These are phyloP conservation scores for Pachycephala philippinensis DNA, from an alignment of 2,113 vertebrate species.

Conservation along the genomic window DNA sequence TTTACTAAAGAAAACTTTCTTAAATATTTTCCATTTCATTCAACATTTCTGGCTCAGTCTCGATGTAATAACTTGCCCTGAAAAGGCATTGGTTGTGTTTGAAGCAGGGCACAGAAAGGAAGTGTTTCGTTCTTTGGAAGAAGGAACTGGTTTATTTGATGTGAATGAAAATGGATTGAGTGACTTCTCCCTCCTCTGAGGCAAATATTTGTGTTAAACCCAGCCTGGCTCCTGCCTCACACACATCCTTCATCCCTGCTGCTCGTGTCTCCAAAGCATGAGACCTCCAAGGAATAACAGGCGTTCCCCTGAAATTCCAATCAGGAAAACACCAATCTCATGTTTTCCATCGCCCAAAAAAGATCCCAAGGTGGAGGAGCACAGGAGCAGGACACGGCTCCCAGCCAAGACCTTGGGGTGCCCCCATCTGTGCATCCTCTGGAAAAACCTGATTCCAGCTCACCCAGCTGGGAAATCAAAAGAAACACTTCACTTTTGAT, in stretches of 20 bases:
- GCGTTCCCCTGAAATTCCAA: background rate
- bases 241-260: background rate
- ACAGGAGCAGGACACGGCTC: background rate
- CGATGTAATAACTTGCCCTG: background rate
- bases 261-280: background rate
- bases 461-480: background rate
- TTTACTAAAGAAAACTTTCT: background rate
- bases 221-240: background rate
- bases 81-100: background rate
- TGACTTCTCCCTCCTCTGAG: background rate
- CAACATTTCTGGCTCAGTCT: background rate
- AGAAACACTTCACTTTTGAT: background rate
- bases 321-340: background rate
- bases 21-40: conserved; percentile 15
- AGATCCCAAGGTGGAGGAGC: background rate
- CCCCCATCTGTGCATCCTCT: background rate
- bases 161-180: background rate
- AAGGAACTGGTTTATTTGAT: background rate
- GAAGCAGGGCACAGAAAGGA: background rate
- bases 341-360: background rate
- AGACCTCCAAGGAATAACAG: background rate
- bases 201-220: background rate
- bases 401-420: accelerated
- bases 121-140: background rate
- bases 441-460: background rate